Base-by-base conservation (phyloP, 2,888 invertebrate genomes). In the Allophyes oxyacanthae region DNA sequence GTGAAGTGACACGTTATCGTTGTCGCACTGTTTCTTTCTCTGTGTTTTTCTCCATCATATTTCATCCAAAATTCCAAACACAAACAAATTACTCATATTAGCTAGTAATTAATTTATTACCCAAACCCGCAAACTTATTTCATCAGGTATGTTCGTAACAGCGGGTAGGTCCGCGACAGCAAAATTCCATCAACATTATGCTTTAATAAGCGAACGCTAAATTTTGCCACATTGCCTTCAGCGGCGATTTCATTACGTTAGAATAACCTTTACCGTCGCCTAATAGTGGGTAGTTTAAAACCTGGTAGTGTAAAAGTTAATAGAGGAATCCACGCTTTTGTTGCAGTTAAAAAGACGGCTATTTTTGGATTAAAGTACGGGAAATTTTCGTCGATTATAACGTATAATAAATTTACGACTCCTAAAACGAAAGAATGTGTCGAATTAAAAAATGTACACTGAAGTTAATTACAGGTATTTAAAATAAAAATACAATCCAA, bases 181-280 rank as follows among this genome's bases (percentile, higher is more conserved):
- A 76, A 87, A 90, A 88, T 84, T 87, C 86, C 89, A 90, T 89
- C 88, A 89, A 81, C 86, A 83, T 88, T 84, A 86, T 82, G 84
- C 79, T 85, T 78, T 85, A 88, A 89, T 88, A 87, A 86, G 86
- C 85, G 78, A 72, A 77, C 80, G 81, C 83, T 84, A 82, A 86
- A 87, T 85, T 85, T 84, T 75, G 76, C 79, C 67, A 73, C 79
- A 79, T 77, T 65, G 83, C 81, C 84, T 77, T 72, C 63, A 79
- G 83, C 79, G 76, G 81, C 77, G 81, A 84, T 84, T 87, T 78
- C 79, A 84, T 82, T 84, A 83, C 68, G 75, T 75, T 72, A 62
- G 65, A 75, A 74, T 79, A 77, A 78, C 78, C 77, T 81, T 78
- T 79, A 49, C 46, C 52, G 56, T 30, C 26, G 6, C 25, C 37